Base-by-base conservation (phyloP, 2,113 vertebrate species). In the Vimba vimba region DNA sequence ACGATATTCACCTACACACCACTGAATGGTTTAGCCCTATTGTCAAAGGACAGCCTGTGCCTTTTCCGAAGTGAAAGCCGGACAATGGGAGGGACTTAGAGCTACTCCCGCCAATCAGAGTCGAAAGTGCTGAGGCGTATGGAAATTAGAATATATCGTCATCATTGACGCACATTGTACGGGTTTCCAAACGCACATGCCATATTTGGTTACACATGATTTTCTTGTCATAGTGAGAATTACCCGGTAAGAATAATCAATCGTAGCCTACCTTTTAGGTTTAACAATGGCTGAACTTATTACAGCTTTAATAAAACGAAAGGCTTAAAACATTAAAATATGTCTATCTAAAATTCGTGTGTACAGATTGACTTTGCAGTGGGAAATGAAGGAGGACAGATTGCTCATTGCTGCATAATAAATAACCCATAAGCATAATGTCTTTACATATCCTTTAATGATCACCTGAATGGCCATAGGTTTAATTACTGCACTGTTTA, bases 81-180 rank as follows among this genome's bases (percentile, higher is more conserved):
- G 19, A 52, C 9, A 52, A 11, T 27, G 6, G 80, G 80, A 82
- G 80, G 79, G 2, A 45, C 62, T n/a, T 33, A 4, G 23, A 13
- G 27, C 10, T 33, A 6, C 45, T 69, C 15, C 17, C 3, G 17
- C 80, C 80, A 82, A 82, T 82, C 43, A 82, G 25, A 50, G 15
- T 8, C 39, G 57, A 47, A 27, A 2, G 2, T 19, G 43, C 59
- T 17, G 5, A 30, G 36, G 47, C 39, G 59, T 7, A 64, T 11
- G 2, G 7, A n/a, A 45, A 62, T 55, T 6, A 4, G 3, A 10
- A 27, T 47, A 47, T 25, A 36, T 80, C 59, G 43, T 81, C 59
- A 21, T 30, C 39, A 30, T 64, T 81, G 79, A 81, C 79, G 79
- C 64, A 60, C 57, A 12, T 45, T 11, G n/a, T 27, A 21, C 36